Percentiles rank a stretch among this genome's conserved stretches.
phyloP scores from a whole-genome alignment of 2,888 invertebrate species.

The Lycaena phlaeas region DNA sequence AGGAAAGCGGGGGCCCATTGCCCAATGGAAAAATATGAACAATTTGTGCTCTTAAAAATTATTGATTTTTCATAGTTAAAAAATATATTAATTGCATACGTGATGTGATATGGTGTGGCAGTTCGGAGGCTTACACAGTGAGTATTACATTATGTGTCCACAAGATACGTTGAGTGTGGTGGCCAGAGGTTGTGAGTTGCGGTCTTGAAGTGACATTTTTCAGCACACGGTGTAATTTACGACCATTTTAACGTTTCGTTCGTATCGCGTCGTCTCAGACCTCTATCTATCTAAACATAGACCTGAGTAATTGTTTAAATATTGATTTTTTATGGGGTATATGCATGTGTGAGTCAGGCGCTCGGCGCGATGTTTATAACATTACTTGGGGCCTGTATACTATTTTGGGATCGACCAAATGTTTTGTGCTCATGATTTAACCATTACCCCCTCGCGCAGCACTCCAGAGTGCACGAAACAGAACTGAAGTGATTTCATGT shows the following conservation, averaged over 20 bases:
- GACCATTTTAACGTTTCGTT: conserved; percentile 35
- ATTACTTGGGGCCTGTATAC: conserved; percentile 64
- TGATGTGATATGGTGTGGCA: conserved; percentile 39
- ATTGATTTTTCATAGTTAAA: conserved; percentile 70
- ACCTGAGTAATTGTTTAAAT: conserved; percentile 43
- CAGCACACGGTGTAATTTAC: conserved; percentile 39
- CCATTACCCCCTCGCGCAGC: conserved; percentile 33
- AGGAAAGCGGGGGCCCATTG: conserved; percentile 46
- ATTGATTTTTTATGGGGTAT: conserved; percentile 50
- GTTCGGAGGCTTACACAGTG: too few relatives aligned
- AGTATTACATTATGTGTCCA: conserved; percentile 51
- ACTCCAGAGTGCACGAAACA: conserved; percentile 24
- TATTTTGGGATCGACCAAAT: conserved; percentile 67
- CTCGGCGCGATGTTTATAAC: conserved; percentile 56
- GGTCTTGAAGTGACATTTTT: conserved; percentile 59
- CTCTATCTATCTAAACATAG: conserved; percentile 25
- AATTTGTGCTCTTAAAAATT: conserved; percentile 65
- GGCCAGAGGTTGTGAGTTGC: conserved; percentile 34
- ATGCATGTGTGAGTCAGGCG: conserved; percentile 43
- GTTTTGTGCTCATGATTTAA: conserved; percentile 49
- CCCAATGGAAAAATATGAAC: conserved; percentile 65
- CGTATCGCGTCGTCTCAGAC: conserved; percentile 18
- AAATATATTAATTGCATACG: conserved; percentile 60
- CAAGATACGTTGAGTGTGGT: conserved; percentile 33
- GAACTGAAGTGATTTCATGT: conserved; percentile 20